Evolutionary conservation across 1,140 invertebrate genomes (phyloP), one percentile per base, ranked within the genome.

Genomic region (Drosophila lini): DNA sequence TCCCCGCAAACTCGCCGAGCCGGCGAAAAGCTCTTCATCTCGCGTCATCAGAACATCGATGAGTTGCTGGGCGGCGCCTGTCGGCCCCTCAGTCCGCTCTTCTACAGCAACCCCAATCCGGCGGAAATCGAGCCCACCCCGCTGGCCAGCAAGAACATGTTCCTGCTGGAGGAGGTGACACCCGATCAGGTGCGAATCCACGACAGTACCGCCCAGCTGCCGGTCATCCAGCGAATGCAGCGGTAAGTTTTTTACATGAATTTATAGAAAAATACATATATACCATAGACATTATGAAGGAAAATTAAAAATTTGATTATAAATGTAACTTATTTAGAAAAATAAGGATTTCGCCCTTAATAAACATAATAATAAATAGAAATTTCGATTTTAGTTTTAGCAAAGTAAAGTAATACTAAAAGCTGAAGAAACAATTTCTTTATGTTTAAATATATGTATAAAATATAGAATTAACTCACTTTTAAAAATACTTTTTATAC

Each of bases 1-100:
- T 58, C 93, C 63, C 85, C 90, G n/a, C 82, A 92, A 63, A 59
- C 60, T 11, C 40, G 78, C 15, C 92, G 93, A 34, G 74, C 78
- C 48, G 86, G 85, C 25, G 85, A 67, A 89, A 93, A 71, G 75
- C 92, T 95, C 62, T 97, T 96, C 89, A 97, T 97, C 78, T 96
- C 96, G 22, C 94, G 94, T 62, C 95, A 96, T 85, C 96, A 95
- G 11, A 96, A 97, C 91, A 97, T 97, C 61, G 96, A 97, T 82
- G 96, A 97, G 81, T 94, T 97, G 81, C 93, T 97, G 50, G 96
- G 96, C 50, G 94, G 93, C 34, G 94, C 93, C 58, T 93, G 94
- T 38, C 94, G 94, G 15, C 93, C 95, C 65, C 94, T 95, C 80
- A 95, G 94, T 85, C 94, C 94, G 25, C 93, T 95, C 67, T 94